A percentile compares a stretch with the other conserved stretches of the same genome.
Evolutionary conservation across 2,113 vertebrate genomes (phyloP).

Genomic region (Ciconia stormi): DNA sequence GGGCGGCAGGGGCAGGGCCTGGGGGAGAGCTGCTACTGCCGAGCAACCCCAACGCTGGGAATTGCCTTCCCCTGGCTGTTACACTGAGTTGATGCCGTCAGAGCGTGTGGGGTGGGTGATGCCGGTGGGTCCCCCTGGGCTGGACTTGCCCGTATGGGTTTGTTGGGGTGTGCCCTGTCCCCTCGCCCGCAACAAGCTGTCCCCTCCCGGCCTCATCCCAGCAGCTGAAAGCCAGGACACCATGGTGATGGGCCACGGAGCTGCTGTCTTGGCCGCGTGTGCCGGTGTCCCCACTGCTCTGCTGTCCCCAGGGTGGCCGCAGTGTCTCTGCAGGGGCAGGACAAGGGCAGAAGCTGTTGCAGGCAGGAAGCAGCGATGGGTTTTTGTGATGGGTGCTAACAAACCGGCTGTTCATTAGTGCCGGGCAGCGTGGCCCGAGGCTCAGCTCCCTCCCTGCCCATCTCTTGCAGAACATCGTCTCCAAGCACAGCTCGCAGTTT

Average conservation of each 20-base stretch:
- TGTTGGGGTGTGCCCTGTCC: not conserved
- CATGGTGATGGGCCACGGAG: not conserved
- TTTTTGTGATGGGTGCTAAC: not conserved
- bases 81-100: rapidly evolving
- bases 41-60: not conserved
- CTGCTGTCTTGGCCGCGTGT: not conserved
- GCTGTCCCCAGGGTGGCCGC: not conserved
- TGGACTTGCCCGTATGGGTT: rapidly evolving
- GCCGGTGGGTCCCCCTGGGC: rapidly evolving
- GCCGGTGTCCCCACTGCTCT: not conserved
- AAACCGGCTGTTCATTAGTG: rapidly evolving
- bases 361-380: not conserved
- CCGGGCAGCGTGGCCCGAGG: rapidly evolving
- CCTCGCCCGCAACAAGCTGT: rapidly evolving
- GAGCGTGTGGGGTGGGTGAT: rapidly evolving
- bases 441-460: not conserved
- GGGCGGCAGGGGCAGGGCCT: not conserved
- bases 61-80: not conserved
- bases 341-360: not conserved
- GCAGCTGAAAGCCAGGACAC: not conserved
- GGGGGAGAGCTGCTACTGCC: not conserved
- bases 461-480: conserved; percentile 83
- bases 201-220: not conserved
- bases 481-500: conserved; percentile 90
- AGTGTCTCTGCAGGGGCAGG: not conserved